Conservation (phyloP, 2,113 vertebrate genomes). For the Halcyon senegalensis region DNA sequence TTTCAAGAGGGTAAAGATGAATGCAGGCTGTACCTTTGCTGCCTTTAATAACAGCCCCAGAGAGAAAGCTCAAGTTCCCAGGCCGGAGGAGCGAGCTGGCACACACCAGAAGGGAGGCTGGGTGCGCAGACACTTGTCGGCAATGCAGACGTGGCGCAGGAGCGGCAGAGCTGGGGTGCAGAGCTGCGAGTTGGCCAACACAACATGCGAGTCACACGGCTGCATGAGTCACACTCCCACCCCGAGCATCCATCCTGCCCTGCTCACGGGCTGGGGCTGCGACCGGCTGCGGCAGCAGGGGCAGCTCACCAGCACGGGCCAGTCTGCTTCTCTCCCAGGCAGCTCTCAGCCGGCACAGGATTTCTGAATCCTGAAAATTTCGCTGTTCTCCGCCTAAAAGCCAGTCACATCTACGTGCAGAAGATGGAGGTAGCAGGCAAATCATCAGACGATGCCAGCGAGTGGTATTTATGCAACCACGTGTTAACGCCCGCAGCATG, state of each 20-base stretch:
- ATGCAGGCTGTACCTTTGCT: background rate
- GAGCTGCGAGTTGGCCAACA: background rate
- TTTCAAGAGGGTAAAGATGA: background rate
- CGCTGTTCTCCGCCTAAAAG: background rate
- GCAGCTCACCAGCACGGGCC: background rate
- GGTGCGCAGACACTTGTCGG: background rate
- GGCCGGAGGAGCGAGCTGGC: background rate
- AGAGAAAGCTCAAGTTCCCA: background rate
- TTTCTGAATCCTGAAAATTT: background rate
- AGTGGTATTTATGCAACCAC: background rate
- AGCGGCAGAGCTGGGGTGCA: background rate
- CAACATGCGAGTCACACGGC: accelerated
- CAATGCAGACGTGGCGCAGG: background rate
- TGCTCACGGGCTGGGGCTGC: background rate
- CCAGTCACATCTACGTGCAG: background rate
- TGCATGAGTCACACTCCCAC: accelerated
- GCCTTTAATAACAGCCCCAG: background rate
- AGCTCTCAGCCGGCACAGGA: background rate
- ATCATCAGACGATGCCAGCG: background rate
- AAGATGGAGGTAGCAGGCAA: background rate
- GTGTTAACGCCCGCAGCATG: background rate
- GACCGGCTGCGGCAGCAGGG: background rate
- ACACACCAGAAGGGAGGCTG: background rate
- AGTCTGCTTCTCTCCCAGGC: background rate
- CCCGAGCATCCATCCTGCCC: background rate